Evolutionary conservation across 1,140 invertebrate genomes (phyloP).

Genomic region (Habropoda laboriosa): DNA sequence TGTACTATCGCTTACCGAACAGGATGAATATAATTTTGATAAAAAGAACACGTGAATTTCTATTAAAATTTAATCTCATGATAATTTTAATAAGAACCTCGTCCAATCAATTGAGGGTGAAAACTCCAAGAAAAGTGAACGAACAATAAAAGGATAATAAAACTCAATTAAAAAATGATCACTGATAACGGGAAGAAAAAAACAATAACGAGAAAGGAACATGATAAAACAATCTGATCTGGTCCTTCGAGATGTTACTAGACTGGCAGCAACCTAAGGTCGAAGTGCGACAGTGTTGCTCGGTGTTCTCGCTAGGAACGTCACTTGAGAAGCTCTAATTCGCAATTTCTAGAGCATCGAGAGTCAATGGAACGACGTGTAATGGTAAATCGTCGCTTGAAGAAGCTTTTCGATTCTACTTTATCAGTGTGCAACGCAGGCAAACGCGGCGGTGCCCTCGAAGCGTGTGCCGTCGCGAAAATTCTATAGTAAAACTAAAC

Average conservation of each 20-base stretch:
- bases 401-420: conserved; percentile 17
- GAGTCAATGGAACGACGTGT: not conserved
- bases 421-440: conserved; percentile 42
- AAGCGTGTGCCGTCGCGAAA: conserved; percentile 45
- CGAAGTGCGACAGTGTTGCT: conserved; percentile 31
- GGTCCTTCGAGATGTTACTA: not conserved
- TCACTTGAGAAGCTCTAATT: conserved; percentile 27
- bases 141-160: not conserved
- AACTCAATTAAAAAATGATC: not conserved
- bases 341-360: not conserved
- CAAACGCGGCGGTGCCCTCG: conserved; percentile 50
- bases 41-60: not conserved
- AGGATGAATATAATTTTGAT: not conserved
- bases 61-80: too few relatives aligned
- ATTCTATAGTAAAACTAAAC: conserved; percentile 21
- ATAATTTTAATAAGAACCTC: not conserved
- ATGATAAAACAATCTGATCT: not conserved
- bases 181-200: not conserved
- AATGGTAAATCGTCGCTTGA: not conserved
- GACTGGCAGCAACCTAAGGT: conserved; percentile 3
- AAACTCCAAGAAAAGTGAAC: not conserved
- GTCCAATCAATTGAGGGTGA: not conserved
- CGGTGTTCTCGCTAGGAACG: not conserved
- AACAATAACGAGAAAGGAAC: not conserved
- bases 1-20: too few relatives aligned